A percentile compares a stretch with the other conserved stretches of the same genome.
phyloP scores from a whole-genome alignment of 2,797 vertebrate genomes.

The Valencia hispanica region DNA sequence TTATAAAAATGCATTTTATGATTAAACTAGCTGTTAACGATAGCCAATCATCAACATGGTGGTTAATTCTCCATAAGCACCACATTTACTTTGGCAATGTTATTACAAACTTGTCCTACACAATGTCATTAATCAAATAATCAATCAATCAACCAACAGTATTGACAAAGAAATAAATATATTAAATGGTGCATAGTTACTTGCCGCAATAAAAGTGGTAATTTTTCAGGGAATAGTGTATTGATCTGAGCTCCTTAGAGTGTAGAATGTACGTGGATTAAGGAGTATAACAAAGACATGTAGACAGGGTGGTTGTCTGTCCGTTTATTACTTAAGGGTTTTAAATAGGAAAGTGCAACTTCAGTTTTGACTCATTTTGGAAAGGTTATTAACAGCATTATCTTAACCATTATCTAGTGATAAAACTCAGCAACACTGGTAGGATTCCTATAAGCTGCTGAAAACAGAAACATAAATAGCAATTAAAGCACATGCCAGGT shows the following conservation, averaged over 20 bases:
- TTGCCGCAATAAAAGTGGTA: constrained; percentile 56
- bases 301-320: constrained; percentile 30
- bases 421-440: constrained; percentile 58
- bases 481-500: constrained; percentile 69
- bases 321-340: constrained; percentile 27
- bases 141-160: constrained; percentile 55
- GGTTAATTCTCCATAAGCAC: constrained; percentile 31
- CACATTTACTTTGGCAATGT: constrained; percentile 38
- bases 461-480: constrained; percentile 70
- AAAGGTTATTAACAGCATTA: constrained; percentile 15
- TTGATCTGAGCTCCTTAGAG: constrained; percentile 48
- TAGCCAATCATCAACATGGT: constrained; percentile 25
- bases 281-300: constrained; percentile 25
- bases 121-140: constrained; percentile 34
- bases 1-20: constrained; percentile 21
- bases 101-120: constrained; percentile 39
- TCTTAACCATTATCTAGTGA: constrained; percentile 9
- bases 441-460: constrained; percentile 62
- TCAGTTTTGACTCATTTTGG: constrained; percentile 13
- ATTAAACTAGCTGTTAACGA: constrained; percentile 23
- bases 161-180: constrained; percentile 61
- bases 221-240: constrained; percentile 67
- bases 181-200: constrained; percentile 58
- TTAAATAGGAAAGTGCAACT: not conserved
- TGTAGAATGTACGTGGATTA: constrained; percentile 41